These are phyloP conservation scores for Syngnathus floridae DNA, from an alignment of 2,113 vertebrate species.

Conservation along the genomic window DNA sequence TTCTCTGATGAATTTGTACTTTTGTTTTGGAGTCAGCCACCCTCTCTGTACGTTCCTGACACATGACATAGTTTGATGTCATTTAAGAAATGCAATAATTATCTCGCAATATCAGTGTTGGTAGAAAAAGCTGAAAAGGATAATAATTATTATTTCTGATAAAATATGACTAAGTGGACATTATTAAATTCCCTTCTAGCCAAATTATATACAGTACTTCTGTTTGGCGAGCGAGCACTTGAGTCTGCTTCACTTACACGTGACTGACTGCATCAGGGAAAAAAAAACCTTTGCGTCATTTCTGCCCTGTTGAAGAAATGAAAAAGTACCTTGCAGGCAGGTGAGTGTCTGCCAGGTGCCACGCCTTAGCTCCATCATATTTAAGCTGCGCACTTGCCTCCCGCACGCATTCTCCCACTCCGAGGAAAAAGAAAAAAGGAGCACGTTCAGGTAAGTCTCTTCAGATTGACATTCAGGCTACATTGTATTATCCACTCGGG, in stretches of 20 bases:
- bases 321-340: background rate
- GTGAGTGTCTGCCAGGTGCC: background rate
- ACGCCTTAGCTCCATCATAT: background rate
- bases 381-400: background rate
- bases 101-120: background rate
- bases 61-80: background rate
- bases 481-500: background rate
- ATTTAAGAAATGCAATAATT: background rate
- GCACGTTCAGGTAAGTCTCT: background rate
- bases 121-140: background rate
- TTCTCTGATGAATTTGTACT: no score
- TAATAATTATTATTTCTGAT: background rate
- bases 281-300: background rate
- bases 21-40: no score
- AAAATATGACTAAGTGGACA: background rate
- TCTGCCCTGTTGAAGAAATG: background rate
- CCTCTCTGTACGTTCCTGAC: background rate
- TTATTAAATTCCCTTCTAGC: no score
- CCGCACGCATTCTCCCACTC: background rate
- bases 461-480: background rate
- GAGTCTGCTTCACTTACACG: background rate
- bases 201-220: background rate
- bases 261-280: background rate
- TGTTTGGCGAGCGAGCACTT: background rate
- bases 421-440: background rate